phyloP scores from a whole-genome alignment of 2,797 vertebrate genomes.

The Rallus crepitans region DNA sequence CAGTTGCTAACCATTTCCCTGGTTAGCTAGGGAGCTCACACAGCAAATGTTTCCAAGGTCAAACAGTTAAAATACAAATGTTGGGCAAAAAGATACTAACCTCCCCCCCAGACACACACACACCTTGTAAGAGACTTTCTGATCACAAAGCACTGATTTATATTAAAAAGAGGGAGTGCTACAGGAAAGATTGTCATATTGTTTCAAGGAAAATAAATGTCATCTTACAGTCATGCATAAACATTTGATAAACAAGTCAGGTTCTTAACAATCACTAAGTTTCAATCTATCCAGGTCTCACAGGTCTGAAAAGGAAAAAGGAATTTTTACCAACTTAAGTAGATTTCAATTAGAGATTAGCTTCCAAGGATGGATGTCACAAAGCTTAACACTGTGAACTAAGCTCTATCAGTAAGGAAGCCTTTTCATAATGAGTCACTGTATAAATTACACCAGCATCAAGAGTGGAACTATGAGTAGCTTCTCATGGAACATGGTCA shows the following conservation, averaged over 20 bases:
- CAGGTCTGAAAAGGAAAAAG: background rate
- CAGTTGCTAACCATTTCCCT: background rate
- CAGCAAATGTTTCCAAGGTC: background rate
- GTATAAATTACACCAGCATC: background rate
- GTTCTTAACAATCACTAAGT: background rate
- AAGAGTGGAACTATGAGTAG: background rate
- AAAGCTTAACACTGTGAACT: background rate
- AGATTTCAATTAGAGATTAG: background rate
- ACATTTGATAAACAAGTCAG: background rate
- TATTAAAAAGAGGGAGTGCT: background rate
- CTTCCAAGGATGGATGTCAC: background rate
- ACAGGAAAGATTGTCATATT: background rate
- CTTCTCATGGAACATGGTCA: background rate
- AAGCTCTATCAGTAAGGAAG: background rate
- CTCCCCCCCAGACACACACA: background rate
- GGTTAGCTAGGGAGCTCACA: background rate
- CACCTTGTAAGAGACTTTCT: background rate
- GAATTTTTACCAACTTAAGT: background rate
- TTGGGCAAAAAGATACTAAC: background rate
- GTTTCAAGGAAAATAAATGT: slow-evolving; percentile 13
- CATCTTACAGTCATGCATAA: background rate
- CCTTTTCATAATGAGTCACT: background rate
- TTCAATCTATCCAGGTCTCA: background rate
- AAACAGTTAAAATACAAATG: background rate
- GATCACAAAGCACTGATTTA: background rate